These are phyloP conservation scores for Clarias batrachus DNA, from an alignment of 2,113 vertebrate genomes.

Conservation along the genomic window DNA sequence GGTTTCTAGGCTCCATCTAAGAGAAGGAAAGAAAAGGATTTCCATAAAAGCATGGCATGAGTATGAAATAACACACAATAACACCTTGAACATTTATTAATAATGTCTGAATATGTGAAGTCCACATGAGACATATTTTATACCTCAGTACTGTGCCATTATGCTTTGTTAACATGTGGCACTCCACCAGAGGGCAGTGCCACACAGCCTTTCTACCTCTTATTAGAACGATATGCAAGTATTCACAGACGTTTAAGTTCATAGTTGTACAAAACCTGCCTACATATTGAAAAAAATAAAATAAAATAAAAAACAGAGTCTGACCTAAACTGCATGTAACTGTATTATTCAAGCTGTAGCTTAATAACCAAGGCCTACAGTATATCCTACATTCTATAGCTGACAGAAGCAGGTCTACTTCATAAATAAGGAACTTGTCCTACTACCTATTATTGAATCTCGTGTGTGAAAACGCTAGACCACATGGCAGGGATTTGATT, in stretches of 20 bases:
- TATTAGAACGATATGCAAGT: neutral
- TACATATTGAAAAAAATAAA: neutral
- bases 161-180: neutral
- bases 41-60: neutral
- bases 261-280: neutral
- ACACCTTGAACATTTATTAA: neutral
- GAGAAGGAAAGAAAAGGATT: neutral
- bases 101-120: neutral
- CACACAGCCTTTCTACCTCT: neutral
- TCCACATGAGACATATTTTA: neutral
- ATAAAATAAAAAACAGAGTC: neutral
- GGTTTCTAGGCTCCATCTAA: conserved; percentile 96
- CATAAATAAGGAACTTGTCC: neutral
- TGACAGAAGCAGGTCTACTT: neutral
- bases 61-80: neutral
- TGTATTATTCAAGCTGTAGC: neutral
- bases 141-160: neutral
- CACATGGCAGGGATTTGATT: neutral
- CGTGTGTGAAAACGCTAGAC: neutral
- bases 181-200: neutral
- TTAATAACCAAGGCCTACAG: neutral
- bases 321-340: neutral
- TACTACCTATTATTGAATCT: neutral
- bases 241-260: neutral
- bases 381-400: neutral